phyloP scores from a whole-genome alignment of 2,888 invertebrate species.

The Palloptera scutellata region DNA sequence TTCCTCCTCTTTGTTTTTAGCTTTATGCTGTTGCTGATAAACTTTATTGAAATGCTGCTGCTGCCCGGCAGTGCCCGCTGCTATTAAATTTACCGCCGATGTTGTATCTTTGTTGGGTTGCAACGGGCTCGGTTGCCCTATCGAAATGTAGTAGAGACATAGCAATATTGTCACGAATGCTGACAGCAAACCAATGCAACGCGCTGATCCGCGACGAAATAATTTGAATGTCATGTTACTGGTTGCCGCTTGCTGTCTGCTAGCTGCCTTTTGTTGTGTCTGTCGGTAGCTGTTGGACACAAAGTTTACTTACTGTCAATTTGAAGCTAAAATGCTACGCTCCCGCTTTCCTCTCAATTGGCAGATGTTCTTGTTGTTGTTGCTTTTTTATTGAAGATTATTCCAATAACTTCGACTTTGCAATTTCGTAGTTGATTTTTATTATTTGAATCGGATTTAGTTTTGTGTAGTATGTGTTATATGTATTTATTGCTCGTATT shows the following conservation, averaged over 20 bases:
- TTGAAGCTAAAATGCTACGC: slow-evolving; percentile 4
- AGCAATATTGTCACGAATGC: slow-evolving; percentile 63
- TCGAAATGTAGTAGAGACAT: slow-evolving; percentile 64
- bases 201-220: slow-evolving; percentile 63
- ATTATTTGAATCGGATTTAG: slow-evolving; percentile 2
- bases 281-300: slow-evolving; percentile 4
- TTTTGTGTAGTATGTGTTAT: not conserved
- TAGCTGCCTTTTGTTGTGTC: not conserved
- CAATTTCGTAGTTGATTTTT: slow-evolving; percentile 5
- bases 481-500: not conserved
- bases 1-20: slow-evolving; percentile 18
- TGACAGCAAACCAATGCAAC: slow-evolving; percentile 62
- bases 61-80: slow-evolving; percentile 33
- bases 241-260: slow-evolving; percentile 7
- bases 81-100: slow-evolving; percentile 16
- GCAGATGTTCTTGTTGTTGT: not conserved
- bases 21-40: slow-evolving; percentile 33
- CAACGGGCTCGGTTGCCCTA: slow-evolving; percentile 57
- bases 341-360: not conserved
- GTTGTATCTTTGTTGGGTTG: slow-evolving; percentile 46
- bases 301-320: slow-evolving; percentile 29
- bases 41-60: too few relatives aligned
- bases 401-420: not conserved
- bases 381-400: not conserved
- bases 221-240: slow-evolving; percentile 61